These are phyloP conservation scores for Macrobrachium rosenbergii DNA, from an alignment of 1,140 invertebrate genomes.

Conservation along the genomic window DNA sequence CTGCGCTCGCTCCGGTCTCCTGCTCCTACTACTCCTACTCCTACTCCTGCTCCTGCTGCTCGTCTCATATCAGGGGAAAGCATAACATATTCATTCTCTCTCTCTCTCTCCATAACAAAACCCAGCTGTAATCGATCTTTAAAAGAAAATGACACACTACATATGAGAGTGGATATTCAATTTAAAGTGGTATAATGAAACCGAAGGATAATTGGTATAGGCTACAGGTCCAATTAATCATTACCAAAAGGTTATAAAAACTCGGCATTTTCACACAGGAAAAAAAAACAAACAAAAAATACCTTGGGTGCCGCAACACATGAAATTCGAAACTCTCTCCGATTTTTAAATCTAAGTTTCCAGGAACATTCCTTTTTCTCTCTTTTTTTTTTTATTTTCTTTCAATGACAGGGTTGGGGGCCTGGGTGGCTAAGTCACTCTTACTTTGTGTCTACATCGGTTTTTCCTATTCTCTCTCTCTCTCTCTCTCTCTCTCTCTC, in stretches of 20 bases:
- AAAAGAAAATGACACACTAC: no score
- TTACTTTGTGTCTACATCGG: background rate
- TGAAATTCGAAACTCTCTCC: no score
- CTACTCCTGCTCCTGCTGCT: no score
- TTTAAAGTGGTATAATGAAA: no score
- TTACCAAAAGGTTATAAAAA: no score
- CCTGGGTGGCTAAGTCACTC: background rate
- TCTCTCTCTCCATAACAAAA: background rate
- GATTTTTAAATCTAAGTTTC: background rate
- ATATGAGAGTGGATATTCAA: no score
- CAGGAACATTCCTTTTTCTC: background rate
- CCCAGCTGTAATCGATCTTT: no score
- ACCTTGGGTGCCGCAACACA: no score
- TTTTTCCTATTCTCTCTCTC: conserved; percentile 6
- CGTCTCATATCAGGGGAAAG: background rate
- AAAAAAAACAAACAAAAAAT: no score
- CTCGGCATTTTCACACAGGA: no score
- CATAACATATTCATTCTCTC: background rate
- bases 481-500: conserved; percentile 21
- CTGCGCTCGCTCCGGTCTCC: background rate
- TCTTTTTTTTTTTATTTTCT: background rate
- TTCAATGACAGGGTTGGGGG: background rate
- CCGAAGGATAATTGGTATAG: no score
- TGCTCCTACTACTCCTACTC: background rate
- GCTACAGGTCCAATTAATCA: no score